phyloP scores from a whole-genome alignment of 2,888 invertebrate genomes.

The Macaria notata region DNA sequence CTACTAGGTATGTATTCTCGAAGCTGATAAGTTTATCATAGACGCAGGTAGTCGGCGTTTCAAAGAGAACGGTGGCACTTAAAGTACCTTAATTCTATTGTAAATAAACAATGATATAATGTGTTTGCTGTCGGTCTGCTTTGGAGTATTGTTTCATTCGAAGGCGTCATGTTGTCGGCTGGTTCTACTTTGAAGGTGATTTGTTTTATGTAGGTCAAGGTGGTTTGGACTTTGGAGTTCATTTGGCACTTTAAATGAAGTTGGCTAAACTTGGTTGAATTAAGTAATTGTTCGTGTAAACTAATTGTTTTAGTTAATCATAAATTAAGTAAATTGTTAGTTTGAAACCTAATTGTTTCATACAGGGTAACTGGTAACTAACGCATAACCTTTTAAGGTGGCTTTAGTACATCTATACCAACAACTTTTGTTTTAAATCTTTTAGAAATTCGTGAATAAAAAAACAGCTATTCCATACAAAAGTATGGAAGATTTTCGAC shows the following conservation, averaged over 20 bases:
- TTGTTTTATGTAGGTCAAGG: slow-evolving; percentile 20
- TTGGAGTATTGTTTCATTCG: slow-evolving; percentile 50
- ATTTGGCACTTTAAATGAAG: background rate
- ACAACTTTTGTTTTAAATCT: no score
- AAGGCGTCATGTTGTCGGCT: slow-evolving; percentile 39
- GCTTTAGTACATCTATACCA: no score
- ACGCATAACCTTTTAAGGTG: no score
- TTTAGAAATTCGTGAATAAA: no score
- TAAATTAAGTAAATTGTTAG: no score
- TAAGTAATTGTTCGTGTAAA: no score
- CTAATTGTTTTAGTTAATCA: no score
- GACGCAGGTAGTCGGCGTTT: slow-evolving; percentile 46
- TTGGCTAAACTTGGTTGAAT: no score
- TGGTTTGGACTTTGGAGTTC: slow-evolving; percentile 1
- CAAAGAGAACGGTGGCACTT: slow-evolving; percentile 67
- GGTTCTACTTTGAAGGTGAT: slow-evolving; percentile 37
- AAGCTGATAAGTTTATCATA: slow-evolving; percentile 26
- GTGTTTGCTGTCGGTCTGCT: slow-evolving; percentile 51
- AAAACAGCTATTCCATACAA: no score
- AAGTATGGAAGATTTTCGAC: no score
- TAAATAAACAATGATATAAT: slow-evolving; percentile 55
- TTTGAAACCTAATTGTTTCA: no score
- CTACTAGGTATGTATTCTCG: slow-evolving; percentile 9
- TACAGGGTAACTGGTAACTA: no score
- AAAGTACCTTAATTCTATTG: slow-evolving; percentile 63